Evolutionary conservation across 2,113 vertebrate species (phyloP).

Genomic region (Corvus cornix): DNA sequence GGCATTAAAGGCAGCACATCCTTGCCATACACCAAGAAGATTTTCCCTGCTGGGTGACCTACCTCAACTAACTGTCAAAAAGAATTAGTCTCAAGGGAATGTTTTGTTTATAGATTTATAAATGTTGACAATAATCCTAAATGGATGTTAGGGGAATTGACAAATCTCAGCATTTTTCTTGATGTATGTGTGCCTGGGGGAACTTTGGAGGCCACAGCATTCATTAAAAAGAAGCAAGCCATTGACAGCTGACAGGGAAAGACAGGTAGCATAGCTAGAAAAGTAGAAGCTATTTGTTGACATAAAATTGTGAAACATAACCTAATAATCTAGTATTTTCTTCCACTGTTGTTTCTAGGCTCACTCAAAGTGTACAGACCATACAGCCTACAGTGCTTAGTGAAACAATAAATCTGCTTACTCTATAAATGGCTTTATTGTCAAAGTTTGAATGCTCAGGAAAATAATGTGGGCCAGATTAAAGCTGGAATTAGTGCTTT

Average conservation of each 20-base stretch:
- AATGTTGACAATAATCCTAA: conserved; percentile 75
- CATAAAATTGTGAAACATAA: conserved; percentile 33
- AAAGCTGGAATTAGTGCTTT: conserved; percentile 33
- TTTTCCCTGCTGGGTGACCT: conserved; percentile 67
- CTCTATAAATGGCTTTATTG: conserved; percentile 4
- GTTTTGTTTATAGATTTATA: conserved; percentile 72
- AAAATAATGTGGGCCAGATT: conserved; percentile 33
- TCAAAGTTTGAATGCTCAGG: conserved; percentile 8
- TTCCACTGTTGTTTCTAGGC: conserved; percentile 8
- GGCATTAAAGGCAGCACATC: conserved; percentile 23
- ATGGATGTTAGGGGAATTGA: conserved; percentile 72
- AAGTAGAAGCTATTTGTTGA: conserved; percentile 42
- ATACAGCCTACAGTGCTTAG: not conserved
- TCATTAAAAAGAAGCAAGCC: conserved; percentile 51
- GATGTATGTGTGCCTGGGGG: conserved; percentile 59
- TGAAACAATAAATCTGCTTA: conserved; percentile 35
- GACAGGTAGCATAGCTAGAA: conserved; percentile 44
- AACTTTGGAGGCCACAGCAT: conserved; percentile 39
- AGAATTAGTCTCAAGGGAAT: conserved; percentile 70
- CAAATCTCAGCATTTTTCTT: conserved; percentile 70
- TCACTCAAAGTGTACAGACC: not conserved
- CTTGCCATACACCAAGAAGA: conserved; percentile 1
- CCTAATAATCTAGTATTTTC: conserved; percentile 43
- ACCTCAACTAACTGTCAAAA: conserved; percentile 62
- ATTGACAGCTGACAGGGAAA: conserved; percentile 61